Evolutionary conservation across 2,888 invertebrate species (phyloP).

Genomic region (Orthonevra nobilis): DNA sequence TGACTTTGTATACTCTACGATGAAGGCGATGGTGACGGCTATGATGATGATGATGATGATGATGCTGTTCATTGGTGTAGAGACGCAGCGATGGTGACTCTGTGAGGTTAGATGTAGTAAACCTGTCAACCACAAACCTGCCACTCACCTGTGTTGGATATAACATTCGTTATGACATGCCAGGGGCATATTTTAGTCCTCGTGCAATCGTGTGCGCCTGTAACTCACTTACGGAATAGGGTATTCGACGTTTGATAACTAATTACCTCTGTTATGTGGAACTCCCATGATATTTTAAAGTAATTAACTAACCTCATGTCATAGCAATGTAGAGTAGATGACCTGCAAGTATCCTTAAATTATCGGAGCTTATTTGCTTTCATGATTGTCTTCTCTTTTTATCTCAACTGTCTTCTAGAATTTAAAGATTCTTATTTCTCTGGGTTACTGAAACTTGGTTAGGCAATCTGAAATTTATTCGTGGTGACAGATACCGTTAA

Average conservation of each 20-base stretch:
- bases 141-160: constrained; percentile 55
- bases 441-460: too few relatives aligned
- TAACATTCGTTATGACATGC: constrained; percentile 63
- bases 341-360: too few relatives aligned
- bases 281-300: too few relatives aligned
- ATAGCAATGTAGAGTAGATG: too few relatives aligned
- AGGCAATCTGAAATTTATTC: too few relatives aligned
- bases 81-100: constrained; percentile 27
- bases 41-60: constrained; percentile 12
- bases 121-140: constrained; percentile 51
- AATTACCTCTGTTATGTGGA: constrained; percentile 15
- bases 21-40: not conserved
- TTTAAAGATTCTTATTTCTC: too few relatives aligned
- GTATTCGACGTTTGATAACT: constrained; percentile 55
- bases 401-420: too few relatives aligned
- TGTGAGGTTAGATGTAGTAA: constrained; percentile 31
- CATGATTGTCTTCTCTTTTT: too few relatives aligned
- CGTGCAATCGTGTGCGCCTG: constrained; percentile 21
- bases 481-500: too few relatives aligned
- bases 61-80: constrained; percentile 39
- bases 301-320: too few relatives aligned
- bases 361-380: too few relatives aligned
- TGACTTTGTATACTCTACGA: constrained; percentile 2
- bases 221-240: constrained; percentile 45
- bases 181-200: constrained; percentile 59